A percentile compares a stretch with the other conserved stretches of the same genome.
These are phyloP conservation scores for Myripristis jacobus DNA, from an alignment of 2,797 vertebrate genomes.

Conservation along the genomic window DNA sequence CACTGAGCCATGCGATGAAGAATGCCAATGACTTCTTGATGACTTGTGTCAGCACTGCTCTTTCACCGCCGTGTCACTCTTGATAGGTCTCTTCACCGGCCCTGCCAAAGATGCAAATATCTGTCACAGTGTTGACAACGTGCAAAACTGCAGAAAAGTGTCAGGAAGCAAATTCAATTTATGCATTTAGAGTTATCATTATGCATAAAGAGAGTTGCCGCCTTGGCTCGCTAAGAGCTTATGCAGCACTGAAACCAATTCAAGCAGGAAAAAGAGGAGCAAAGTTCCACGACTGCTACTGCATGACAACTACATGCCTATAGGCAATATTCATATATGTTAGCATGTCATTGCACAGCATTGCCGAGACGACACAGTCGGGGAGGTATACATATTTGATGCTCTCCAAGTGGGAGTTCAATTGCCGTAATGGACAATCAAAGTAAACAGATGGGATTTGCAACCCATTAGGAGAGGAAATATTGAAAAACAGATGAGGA, in stretches of 20 bases:
- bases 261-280: slow-evolving; percentile 40
- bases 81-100: slow-evolving; percentile 54
- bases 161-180: slow-evolving; percentile 70
- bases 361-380: slow-evolving; percentile 39
- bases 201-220: slow-evolving; percentile 64
- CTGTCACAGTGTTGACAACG: slow-evolving; percentile 55
- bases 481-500: slow-evolving; percentile 32
- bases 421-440: slow-evolving; percentile 36
- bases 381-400: slow-evolving; percentile 51
- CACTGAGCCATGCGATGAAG: slow-evolving; percentile 17
- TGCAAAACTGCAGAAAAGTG: slow-evolving; percentile 55
- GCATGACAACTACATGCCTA: slow-evolving; percentile 64
- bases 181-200: slow-evolving; percentile 66
- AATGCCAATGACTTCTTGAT: slow-evolving; percentile 47
- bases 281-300: slow-evolving; percentile 51
- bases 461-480: slow-evolving; percentile 33
- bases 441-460: slow-evolving; percentile 37
- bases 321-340: slow-evolving; percentile 47
- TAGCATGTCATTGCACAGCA: slow-evolving; percentile 39
- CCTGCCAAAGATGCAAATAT: slow-evolving; percentile 52
- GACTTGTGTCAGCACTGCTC: slow-evolving; percentile 31
- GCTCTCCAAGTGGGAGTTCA: slow-evolving; percentile 35
- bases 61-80: slow-evolving; percentile 43
- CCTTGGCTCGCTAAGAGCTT: slow-evolving; percentile 55
- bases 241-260: slow-evolving; percentile 59